A percentile compares a stretch with the other conserved stretches of the same genome.
phyloP scores from a whole-genome alignment of 2,888 invertebrate genomes.

The Ariolimax columbianus region DNA sequence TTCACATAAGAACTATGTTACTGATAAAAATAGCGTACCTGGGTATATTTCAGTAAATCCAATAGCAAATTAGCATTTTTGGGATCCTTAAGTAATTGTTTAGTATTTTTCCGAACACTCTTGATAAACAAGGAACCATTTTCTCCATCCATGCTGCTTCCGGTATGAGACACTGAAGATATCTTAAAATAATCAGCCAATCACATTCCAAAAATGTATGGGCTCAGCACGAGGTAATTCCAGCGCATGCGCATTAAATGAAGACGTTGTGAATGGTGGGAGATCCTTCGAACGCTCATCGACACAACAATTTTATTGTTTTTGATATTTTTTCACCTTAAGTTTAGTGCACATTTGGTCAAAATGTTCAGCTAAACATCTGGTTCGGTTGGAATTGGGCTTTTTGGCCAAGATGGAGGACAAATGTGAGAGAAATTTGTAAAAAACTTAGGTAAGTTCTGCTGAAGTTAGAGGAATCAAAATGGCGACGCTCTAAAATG shows the following conservation, averaged over 20 bases:
- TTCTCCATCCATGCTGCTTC: conserved; percentile 44
- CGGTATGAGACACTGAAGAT: conserved; percentile 25
- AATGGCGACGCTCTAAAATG: conserved; percentile 50
- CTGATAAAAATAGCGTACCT: too few species aligned
- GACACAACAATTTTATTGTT: conserved; percentile 38
- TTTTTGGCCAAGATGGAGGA: conserved; percentile 57
- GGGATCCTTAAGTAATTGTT: conserved; percentile 27
- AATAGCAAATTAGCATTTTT: conserved; percentile 39
- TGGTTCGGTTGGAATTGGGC: conserved; percentile 64
- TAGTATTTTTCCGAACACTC: conserved; percentile 21
- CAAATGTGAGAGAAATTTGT: conserved; percentile 56
- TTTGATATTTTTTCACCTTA: conserved; percentile 42
- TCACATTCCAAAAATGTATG: conserved; percentile 1
- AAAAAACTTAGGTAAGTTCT: conserved; percentile 50
- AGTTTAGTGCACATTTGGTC: conserved; percentile 53
- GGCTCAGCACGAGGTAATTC: conserved; percentile 13
- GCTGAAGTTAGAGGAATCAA: conserved; percentile 32
- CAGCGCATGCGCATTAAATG: conserved; percentile 40
- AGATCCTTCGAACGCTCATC: conserved; percentile 35
- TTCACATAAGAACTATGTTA: too few species aligned
- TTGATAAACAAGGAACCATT: background rate
- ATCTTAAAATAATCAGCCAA: conserved; percentile 32
- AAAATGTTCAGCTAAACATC: conserved; percentile 66
- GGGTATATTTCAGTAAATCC: conserved; percentile 39
- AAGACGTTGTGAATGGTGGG: conserved; percentile 37